Percentiles rank a stretch among this genome's conserved stretches.
Evolutionary conservation across 2,888 invertebrate species (phyloP).

Genomic region (Campoplex capitator): DNA sequence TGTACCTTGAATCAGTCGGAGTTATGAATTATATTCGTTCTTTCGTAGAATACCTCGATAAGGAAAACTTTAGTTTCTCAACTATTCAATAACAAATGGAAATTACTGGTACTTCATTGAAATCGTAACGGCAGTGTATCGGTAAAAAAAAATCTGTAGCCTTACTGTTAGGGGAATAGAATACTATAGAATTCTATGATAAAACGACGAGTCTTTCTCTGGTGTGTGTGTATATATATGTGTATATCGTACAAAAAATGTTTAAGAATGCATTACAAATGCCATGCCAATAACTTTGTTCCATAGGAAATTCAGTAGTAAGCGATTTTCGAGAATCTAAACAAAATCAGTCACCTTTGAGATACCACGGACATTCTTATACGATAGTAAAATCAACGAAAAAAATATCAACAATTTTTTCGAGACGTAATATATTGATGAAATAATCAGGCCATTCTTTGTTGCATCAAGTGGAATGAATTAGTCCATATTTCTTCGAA

Average conservation of each 20-base stretch:
- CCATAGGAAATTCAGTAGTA: not conserved
- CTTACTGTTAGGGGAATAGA: constrained; percentile 33
- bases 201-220: constrained; percentile 38
- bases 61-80: constrained; percentile 17
- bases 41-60: constrained; percentile 27
- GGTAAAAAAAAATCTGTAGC: constrained; percentile 34
- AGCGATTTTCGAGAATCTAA: not conserved
- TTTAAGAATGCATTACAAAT: not conserved
- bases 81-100: constrained; percentile 55
- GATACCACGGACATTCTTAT: no score
- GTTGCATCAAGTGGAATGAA: no score
- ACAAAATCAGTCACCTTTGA: not conserved
- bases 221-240: constrained; percentile 19
- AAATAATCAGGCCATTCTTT: no score
- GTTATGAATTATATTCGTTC: not conserved
- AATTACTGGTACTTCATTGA: constrained; percentile 36
- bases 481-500: no score
- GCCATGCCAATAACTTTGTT: not conserved
- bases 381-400: no score
- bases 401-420: no score
- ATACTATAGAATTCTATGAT: constrained; percentile 37
- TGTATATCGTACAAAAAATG: constrained; percentile 29
- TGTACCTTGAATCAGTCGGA: constrained; percentile 30
- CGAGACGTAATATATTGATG: no score
- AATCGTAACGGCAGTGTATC: constrained; percentile 53